Base-by-base conservation (phyloP, 2,113 vertebrate species). In the Thalassarche chlororhynchos region DNA sequence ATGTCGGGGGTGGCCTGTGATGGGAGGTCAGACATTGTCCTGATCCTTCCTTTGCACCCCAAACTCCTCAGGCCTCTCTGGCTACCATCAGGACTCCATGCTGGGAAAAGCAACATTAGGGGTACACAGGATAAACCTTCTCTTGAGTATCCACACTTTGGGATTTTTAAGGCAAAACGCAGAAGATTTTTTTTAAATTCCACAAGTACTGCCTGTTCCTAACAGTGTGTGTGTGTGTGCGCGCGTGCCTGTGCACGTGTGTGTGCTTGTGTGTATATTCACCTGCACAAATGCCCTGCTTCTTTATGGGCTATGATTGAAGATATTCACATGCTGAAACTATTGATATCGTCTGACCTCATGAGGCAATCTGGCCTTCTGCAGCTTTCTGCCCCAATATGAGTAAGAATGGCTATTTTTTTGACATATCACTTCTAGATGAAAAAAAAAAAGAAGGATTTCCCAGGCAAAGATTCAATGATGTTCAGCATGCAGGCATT, bases 221-320 rank as follows among this genome's bases (percentile, higher is more conserved):
- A 38, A 28, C 3, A 2, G 17, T 14, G 14, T 7, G 1, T 16
- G 17, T 17, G 5, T 40, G 12, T 9, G 9, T 5, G 12, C 4
- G 28, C 2, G 1, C 2, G 4, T 6, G 8, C 32, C 32, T 51
- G 6, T 19, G 24, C 31, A 23, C 8, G 3, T 21, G 6, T 16
- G 42, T 65, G 55, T 86, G 51, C 6, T 78, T 24, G 3, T 54
- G 54, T 44, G 15, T 47, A 12, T 23, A 15, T 42, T 49, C 24
- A 66, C 23, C 57, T 38, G 34, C 42, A 72, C 24, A 72, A 71
- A 47, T 15, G 9, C 13, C 6, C 10, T 51, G 20, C 36, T 52
- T 76, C 46, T 61, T 75, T 47, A 25, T 5, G 71, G 40, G 7
- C 19, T 62, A 25, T 17, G 26, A 17, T 7, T 79, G 46, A 69